Evolutionary conservation across 2,888 invertebrate genomes (phyloP), one percentile per base, ranked within the genome.

Genomic region (Margaritifera margaritifera): DNA sequence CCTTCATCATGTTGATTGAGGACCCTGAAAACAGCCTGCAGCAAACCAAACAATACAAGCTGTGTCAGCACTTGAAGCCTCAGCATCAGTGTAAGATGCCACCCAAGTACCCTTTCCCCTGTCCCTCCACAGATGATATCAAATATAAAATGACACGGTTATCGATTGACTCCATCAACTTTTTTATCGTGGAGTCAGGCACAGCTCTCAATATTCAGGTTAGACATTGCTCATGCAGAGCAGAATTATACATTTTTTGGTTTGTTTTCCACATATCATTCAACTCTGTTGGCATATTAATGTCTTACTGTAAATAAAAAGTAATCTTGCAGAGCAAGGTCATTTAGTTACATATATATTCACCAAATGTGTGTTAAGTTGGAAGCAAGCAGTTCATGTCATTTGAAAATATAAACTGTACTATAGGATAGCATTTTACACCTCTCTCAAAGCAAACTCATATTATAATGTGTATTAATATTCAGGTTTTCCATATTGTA

Each of bases 61-160:
- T 89, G 64, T 92, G 92, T 80, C 91, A 91, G 69, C 92, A 92
- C 78, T 86, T 87, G 83, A 69, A 86, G 8, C 87, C 93, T 3
- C 93, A 94, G 83, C 92, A 93, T 64, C 83, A 86, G 66, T 97
- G 96, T 87, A 80, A 77, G 27, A 70, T 82, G 42, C 68, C 68
- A 31, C 76, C 85, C 8, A 70, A 75, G 59, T 66, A 93, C 94
- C 88, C 91, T 92, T 85, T 87, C 63, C 93, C 94, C 80, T 96
- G 95, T 84, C 95, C 95, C 4, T 93, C 94, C 2, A 91, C 94
- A 0, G 95, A 95, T 83, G 94, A 95, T 80, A 94, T 98, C 69
- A 99, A 98, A 89, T 99, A 99, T 90, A 93, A 95, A 88, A 95
- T 99, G 94, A 94, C 95, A 8, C 92, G 99, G 60, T 78, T 85